phyloP scores from a whole-genome alignment of 2,113 vertebrate genomes.

The Python bivittatus region DNA sequence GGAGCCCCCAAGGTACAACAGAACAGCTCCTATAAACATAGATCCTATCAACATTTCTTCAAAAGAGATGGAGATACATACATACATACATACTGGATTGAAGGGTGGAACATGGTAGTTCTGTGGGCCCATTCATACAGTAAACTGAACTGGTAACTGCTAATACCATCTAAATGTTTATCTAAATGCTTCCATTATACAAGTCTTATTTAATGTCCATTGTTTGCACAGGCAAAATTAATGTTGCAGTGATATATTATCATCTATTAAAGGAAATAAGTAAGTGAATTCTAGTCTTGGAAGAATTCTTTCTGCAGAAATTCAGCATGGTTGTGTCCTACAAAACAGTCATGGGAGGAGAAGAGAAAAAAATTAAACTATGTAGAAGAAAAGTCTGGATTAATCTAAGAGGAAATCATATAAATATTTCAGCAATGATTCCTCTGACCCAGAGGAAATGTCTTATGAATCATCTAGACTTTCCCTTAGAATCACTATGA shows the following conservation, averaged over 20 bases:
- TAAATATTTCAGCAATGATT: conserved; percentile 36
- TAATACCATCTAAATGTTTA: neutral
- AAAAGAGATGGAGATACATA: neutral
- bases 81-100: neutral
- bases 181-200: neutral
- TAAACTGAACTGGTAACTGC: neutral
- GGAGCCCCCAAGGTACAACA: neutral
- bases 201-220: neutral
- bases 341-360: neutral
- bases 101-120: neutral
- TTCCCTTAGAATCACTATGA: neutral
- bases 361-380: neutral
- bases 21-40: neutral
- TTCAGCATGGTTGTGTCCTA: neutral
- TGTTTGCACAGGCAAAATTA: neutral
- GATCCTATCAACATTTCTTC: neutral
- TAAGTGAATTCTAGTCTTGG: neutral
- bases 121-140: neutral
- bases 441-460: neutral
- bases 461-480: neutral
- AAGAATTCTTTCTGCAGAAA: neutral
- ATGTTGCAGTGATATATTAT: neutral
- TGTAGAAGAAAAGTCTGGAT: neutral
- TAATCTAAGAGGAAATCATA: neutral
- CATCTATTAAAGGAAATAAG: neutral